Evolutionary conservation across 2,888 invertebrate genomes (phyloP).

Genomic region (Ophion obscuratus): DNA sequence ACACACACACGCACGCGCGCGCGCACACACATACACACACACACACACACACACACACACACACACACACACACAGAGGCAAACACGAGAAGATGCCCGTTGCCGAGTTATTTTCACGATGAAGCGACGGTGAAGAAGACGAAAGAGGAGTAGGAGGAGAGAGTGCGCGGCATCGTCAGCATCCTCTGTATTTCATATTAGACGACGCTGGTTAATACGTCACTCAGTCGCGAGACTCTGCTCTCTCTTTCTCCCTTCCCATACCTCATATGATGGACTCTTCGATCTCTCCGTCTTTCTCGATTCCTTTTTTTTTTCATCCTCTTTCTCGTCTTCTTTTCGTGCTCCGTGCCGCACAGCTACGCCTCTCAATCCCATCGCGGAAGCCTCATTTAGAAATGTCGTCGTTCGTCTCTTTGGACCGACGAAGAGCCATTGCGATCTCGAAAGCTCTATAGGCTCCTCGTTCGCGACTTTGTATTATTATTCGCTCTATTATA

Average conservation of each 20-base stretch:
- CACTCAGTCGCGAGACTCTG: conserved; percentile 65
- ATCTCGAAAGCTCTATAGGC: conserved; percentile 37
- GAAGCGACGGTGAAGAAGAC: conserved; percentile 52
- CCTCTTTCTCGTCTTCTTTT: conserved; percentile 42
- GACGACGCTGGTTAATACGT: conserved; percentile 72
- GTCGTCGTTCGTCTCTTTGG: conserved; percentile 62
- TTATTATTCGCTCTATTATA: conserved; percentile 44
- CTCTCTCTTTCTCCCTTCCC: conserved; percentile 44
- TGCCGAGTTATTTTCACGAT: conserved; percentile 79
- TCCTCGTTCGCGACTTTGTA: conserved; percentile 54
- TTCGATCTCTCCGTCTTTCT: conserved; percentile 48
- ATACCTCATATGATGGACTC: conserved; percentile 40
- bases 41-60: too few species aligned
- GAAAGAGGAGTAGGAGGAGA: conserved; percentile 35
- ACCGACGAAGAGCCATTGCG: conserved; percentile 49
- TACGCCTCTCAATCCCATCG: conserved; percentile 68
- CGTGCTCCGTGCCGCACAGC: conserved; percentile 57
- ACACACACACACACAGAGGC: conserved; percentile 65
- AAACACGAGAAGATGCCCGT: conserved; percentile 69
- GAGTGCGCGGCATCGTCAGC: conserved; percentile 60
- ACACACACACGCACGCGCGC: conserved; percentile 70
- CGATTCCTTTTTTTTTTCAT: conserved; percentile 44
- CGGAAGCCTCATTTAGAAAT: conserved; percentile 72
- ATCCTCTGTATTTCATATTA: conserved; percentile 73
- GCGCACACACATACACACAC: conserved; percentile 63